Base-by-base conservation (phyloP, 2,888 invertebrate genomes). In the Rhogogaster chlorosoma region DNA sequence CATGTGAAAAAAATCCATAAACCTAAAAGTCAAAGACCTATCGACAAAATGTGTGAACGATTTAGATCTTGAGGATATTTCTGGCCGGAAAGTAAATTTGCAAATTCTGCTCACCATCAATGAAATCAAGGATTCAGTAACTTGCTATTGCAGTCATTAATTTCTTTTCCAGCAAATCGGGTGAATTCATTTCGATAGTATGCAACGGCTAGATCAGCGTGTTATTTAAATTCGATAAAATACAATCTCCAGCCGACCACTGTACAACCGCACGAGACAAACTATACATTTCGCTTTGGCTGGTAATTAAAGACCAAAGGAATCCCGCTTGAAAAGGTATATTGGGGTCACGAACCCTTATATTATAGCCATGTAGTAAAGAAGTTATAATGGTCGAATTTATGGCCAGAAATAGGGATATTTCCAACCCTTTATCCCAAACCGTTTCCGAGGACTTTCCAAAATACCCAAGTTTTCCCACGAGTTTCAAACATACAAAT, bases 321-420 rank as follows among this genome's bases (percentile, higher is more conserved):
- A 57, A 57, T 38, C 38, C 38, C 57, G 80, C 38, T 61, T 57
- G 32, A 57, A 61, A 80, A 80, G 61, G 61, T 80, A 80, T 80
- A 61, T 80, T 80, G 61, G 18, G 80, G 61, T 80, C 38, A 80
- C 38, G 61, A 57, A 61, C 80, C 57, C 57, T 18, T 15, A 61
- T 38, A 61, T 80, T 80, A 80, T n/a, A 22, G 38, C 80, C 61
- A 61, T 61, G 53, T 53, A 77, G 49, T 53, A 53, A 32, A 77
- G 77, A 77, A 77, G 77, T 77, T 77, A 77, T 53, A 80, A 80
- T 80, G 78, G 57, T 61, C 57, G 38, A 80, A 80, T 80, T 80
- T 80, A 80, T 80, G 57, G 26, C 61, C 80, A 61, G 38, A 80
- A 80, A 61, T 61, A 80, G 61, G 80, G 61, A 61, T 61, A 22